A percentile compares a stretch with the other conserved stretches of the same genome.
These are phyloP conservation scores for Hycleus cichorii DNA, from an alignment of 1,140 invertebrate genomes.

Conservation along the genomic window DNA sequence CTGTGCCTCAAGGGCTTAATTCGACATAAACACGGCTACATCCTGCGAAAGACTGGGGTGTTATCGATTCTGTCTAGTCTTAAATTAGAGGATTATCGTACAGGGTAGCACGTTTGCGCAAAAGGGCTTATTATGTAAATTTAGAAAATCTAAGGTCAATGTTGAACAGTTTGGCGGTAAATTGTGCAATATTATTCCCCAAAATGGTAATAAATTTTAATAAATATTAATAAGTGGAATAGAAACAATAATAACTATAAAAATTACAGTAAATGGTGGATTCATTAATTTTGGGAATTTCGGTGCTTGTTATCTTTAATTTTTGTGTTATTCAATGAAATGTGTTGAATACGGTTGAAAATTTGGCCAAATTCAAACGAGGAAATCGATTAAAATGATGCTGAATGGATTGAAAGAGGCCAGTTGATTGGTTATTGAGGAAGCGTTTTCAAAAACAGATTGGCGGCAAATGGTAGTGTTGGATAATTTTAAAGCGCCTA, in stretches of 20 bases:
- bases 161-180: too few relatives aligned
- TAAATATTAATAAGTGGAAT: too few relatives aligned
- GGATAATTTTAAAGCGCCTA: conserved; percentile 15
- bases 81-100: conserved; percentile 7
- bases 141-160: too few relatives aligned
- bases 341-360: neutral
- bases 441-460: conserved; percentile 8
- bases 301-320: too few relatives aligned
- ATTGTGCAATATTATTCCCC: too few relatives aligned
- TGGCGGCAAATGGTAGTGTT: conserved; percentile 13
- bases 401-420: neutral
- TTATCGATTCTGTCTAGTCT: conserved; percentile 22
- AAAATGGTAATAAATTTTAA: too few relatives aligned
- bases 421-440: neutral
- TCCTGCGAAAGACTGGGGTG: conserved; percentile 29
- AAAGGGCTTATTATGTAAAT: neutral
- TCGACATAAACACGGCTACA: conserved; percentile 28
- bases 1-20: conserved; percentile 21
- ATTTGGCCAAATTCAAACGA: neutral
- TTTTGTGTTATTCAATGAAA: too few relatives aligned
- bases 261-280: too few relatives aligned
- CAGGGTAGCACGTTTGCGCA: conserved; percentile 12
- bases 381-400: neutral
- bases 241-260: too few relatives aligned
- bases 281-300: too few relatives aligned